phyloP scores from a whole-genome alignment of 2,888 invertebrate species.

The Ypsolopha scabrella region DNA sequence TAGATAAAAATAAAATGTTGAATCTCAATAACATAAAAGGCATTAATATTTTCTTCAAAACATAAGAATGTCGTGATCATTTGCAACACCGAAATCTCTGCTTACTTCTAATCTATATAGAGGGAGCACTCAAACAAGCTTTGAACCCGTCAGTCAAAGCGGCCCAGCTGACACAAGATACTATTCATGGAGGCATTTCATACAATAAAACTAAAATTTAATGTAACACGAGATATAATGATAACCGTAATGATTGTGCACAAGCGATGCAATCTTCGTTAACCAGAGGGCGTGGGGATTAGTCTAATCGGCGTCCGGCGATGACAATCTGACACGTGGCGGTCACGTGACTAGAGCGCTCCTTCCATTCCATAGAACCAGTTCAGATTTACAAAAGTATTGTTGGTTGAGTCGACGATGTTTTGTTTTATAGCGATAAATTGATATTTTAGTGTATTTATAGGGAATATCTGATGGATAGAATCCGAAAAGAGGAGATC shows the following conservation, averaged over 20 bases:
- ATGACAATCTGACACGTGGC: constrained; percentile 57
- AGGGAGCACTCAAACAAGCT: not conserved
- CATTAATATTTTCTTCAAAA: too few relatives aligned
- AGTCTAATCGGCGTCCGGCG: constrained; percentile 57
- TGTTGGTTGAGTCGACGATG: too few relatives aligned
- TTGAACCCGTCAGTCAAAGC: constrained; percentile 1
- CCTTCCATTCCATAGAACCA: not conserved
- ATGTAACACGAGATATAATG: constrained; percentile 38
- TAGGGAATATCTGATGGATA: too few relatives aligned
- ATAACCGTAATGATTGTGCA: constrained; percentile 46
- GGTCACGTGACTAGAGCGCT: not conserved
- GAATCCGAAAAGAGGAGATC: too few relatives aligned
- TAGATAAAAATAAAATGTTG: too few relatives aligned
- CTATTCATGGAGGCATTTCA: constrained; percentile 15
- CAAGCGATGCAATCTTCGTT: constrained; percentile 40
- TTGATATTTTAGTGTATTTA: too few relatives aligned
- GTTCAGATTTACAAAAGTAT: too few relatives aligned
- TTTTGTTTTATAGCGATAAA: too few relatives aligned
- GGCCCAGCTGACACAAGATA: constrained; percentile 7
- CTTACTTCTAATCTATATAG: not conserved
- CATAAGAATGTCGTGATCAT: too few relatives aligned
- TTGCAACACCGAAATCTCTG: too few relatives aligned
- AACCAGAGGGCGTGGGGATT: constrained; percentile 52
- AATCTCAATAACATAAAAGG: too few relatives aligned
- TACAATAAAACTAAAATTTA: constrained; percentile 26